Conservation (phyloP, 2,888 invertebrate genomes). For the Arrhopalites spinosus region DNA sequence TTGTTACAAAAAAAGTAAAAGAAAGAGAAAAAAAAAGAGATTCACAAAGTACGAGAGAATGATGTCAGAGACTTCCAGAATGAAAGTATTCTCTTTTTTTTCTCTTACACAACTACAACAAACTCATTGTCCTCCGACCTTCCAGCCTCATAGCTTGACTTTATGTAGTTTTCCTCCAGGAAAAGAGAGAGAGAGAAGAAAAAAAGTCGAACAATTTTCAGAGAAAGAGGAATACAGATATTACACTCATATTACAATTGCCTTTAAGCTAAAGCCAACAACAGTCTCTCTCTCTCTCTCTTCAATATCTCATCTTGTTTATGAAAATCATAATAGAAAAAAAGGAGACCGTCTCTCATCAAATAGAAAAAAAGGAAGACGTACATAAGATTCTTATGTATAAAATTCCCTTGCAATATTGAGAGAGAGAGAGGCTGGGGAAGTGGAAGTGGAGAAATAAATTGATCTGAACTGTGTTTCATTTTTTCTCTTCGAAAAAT, state of each 20-base stretch:
- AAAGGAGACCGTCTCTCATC: neutral
- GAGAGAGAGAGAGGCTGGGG: neutral
- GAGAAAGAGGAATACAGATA: neutral
- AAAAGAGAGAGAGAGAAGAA: neutral
- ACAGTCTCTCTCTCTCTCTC: neutral
- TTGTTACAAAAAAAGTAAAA: no score
- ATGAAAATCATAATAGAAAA: neutral
- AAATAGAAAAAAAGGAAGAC: neutral
- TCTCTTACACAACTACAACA: no score
- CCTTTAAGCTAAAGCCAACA: neutral
- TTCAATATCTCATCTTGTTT: neutral
- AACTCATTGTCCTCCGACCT: no score
- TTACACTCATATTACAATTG: neutral
- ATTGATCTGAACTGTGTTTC: conserved; percentile 2
- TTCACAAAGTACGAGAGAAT: no score
- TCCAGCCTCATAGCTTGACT: neutral
- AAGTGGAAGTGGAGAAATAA: neutral
- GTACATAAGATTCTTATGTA: no score
- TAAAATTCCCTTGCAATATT: no score
- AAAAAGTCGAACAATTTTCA: neutral
- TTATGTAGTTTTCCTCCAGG: neutral
- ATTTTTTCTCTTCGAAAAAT: neutral
- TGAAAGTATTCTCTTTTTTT: no score
- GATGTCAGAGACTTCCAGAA: no score
- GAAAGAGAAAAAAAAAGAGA: neutral